Conservation (phyloP, 2,888 invertebrate species). For the Agrotis segetum region DNA sequence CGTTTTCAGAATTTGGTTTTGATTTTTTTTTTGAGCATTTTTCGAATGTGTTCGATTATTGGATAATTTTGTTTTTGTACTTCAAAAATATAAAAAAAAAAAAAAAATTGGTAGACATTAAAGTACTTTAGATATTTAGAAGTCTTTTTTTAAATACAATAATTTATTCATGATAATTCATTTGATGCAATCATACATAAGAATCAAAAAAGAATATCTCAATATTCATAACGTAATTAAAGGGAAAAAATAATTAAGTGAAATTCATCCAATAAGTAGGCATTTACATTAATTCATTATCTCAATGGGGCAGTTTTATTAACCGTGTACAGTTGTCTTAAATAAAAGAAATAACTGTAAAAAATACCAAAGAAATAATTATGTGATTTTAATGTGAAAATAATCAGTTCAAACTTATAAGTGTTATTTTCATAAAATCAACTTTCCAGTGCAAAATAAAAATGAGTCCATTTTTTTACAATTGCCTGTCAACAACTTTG, state of each 20-base stretch:
- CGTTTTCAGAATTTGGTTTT: neutral
- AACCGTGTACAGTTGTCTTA: no score
- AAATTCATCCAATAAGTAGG: no score
- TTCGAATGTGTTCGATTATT: neutral
- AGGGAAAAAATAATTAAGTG: no score
- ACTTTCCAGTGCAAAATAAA: neutral
- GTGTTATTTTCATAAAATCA: neutral
- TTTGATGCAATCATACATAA: no score
- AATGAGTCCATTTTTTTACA: neutral
- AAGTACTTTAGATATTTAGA: neutral
- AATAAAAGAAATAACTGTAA: neutral
- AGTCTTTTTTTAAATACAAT: neutral
- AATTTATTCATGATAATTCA: neutral
- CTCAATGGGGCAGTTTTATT: no score
- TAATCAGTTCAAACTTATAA: no score
- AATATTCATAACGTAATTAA: no score
- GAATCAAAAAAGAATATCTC: no score
- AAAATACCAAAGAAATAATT: neutral
- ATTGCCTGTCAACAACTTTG: conserved; percentile 9
- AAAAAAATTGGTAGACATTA: no score
- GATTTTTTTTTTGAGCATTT: neutral
- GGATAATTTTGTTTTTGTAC: neutral
- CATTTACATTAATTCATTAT: no score
- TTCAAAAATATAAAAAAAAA: no score
- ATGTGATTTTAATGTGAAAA: neutral